phyloP scores from a whole-genome alignment of 1,140 invertebrate genomes.

The Manduca sexta region DNA sequence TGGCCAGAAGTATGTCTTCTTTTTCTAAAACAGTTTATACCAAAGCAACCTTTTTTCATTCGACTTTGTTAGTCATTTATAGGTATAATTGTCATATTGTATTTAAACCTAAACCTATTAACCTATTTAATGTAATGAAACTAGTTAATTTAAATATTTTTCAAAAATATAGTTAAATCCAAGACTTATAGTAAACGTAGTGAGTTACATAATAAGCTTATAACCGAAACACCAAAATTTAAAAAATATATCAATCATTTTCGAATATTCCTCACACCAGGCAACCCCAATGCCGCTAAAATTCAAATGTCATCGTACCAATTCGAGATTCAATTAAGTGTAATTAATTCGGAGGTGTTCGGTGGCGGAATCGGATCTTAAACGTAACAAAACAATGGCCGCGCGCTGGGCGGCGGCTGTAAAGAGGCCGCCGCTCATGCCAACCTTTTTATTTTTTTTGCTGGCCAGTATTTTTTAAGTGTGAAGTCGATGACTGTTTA shows the following conservation, averaged over 20 bases:
- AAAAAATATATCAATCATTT: background rate
- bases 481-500: slow-evolving; percentile 39
- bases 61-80: too few species aligned
- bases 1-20: too few species aligned
- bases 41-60: too few species aligned
- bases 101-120: too few species aligned
- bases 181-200: too few species aligned
- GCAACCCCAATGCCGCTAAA: slow-evolving; percentile 53
- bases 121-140: too few species aligned
- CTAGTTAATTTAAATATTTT: too few species aligned
- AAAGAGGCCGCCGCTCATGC: slow-evolving; percentile 48
- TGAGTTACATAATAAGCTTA: too few species aligned
- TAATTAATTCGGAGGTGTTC: slow-evolving; percentile 63
- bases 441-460: slow-evolving; percentile 32
- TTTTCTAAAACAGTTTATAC: too few species aligned
- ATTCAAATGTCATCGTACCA: slow-evolving; percentile 71
- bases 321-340: slow-evolving; percentile 71
- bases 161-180: too few species aligned
- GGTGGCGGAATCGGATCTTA: slow-evolving; percentile 51
- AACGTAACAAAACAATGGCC: slow-evolving; percentile 59
- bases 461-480: slow-evolving; percentile 15
- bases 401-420: slow-evolving; percentile 35
- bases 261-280: background rate
- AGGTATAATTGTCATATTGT: too few species aligned
- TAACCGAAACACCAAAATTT: too few species aligned